Evolutionary conservation across 2,113 vertebrate genomes (phyloP), one percentile per base, ranked within the genome.

Genomic region (Phylloscopus trochilus): DNA sequence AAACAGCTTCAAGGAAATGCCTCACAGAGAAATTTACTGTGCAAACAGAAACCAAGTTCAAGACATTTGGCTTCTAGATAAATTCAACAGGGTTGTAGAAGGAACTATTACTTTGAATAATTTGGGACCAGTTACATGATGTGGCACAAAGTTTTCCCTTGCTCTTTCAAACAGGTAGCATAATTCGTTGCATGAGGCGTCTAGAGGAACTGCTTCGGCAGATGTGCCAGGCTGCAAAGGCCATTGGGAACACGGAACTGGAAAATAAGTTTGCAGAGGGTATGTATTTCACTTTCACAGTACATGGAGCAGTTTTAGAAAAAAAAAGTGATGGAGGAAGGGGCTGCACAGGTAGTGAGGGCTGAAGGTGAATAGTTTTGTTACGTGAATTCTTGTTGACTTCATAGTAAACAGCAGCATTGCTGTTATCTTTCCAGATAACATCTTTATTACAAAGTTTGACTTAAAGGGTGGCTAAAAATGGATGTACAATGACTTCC

Each of bases 191-290:
- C 92, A 99, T 99, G 99, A 98, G 99, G 5, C 98, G 99, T 28
- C 96, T 99, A 37, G 99, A 99, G 92, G 99, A 99, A 94, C 93
- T 99, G 31, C 98, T 99, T 52, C 98, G 99, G 69, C 99, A 99
- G 90, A 99, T 99, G 99, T 99, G 99, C 89, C 99, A 99, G 81
- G 99, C 99, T 39, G 99, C 99, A 91, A 99, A 99, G 97, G 99
- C 99, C 95, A 99, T 99, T 67, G 99, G 99, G 88, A 99, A 99
- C 97, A 99, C 99, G 2, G 99, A 99, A 59, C 95, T 99, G 98
- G 99, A 99, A 98, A 99, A 99, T 90, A 99, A 99, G 94, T 99
- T 99, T 95, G 98, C 99, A 75, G 99, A 99, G 97, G 99, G 99
- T 99, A 95, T 90, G 98, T 97, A 82, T 83, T 78, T 64, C 31